Evolutionary conservation across 23 tunicate genomes (phyloP).

Genomic region (Botrylloides violaceus): DNA sequence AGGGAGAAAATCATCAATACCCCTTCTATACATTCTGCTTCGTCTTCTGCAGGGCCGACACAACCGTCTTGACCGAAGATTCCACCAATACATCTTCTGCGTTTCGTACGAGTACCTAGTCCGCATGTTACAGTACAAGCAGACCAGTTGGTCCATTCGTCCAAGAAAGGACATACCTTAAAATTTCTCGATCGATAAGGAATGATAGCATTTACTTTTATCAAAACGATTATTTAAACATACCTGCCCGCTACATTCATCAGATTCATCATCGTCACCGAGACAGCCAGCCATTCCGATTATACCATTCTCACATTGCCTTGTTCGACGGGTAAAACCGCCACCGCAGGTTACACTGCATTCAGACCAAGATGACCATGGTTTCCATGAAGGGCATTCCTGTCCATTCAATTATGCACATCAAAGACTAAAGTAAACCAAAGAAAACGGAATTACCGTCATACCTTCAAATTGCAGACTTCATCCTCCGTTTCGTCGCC

Average conservation of each 20-base stretch:
- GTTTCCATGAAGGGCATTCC: conserved; percentile 50
- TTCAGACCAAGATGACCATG: conserved; percentile 31
- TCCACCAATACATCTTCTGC: conserved; percentile 54
- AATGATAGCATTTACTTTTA: too few relatives aligned
- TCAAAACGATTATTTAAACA: too few relatives aligned
- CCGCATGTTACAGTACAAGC: conserved; percentile 72
- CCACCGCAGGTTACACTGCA: conserved; percentile 68
- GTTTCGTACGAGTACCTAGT: conserved; percentile 32
- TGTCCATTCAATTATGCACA: conserved; percentile 4
- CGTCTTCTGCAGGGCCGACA: conserved; percentile 28
- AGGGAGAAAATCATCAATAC: conserved; percentile 39
- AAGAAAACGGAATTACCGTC: background rate
- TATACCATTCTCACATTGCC: conserved; percentile 42
- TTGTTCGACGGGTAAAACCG: conserved; percentile 31
- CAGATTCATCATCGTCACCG: conserved; percentile 28
- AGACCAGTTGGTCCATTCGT: conserved; percentile 38
- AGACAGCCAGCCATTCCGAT: conserved; percentile 48
- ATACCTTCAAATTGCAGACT: conserved; percentile 31
- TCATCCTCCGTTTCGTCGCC: conserved; percentile 32
- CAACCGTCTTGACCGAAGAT: conserved; percentile 48
- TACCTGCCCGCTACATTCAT: conserved; percentile 46
- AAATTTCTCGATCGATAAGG: conserved; percentile 3
- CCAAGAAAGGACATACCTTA: conserved; percentile 54
- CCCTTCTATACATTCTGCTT: conserved; percentile 34
- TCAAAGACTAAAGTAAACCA: background rate